Percentiles rank a stretch among this genome's conserved stretches.
phyloP scores from a whole-genome alignment of 2,113 vertebrate genomes.

The Lasiurus borealis region DNA sequence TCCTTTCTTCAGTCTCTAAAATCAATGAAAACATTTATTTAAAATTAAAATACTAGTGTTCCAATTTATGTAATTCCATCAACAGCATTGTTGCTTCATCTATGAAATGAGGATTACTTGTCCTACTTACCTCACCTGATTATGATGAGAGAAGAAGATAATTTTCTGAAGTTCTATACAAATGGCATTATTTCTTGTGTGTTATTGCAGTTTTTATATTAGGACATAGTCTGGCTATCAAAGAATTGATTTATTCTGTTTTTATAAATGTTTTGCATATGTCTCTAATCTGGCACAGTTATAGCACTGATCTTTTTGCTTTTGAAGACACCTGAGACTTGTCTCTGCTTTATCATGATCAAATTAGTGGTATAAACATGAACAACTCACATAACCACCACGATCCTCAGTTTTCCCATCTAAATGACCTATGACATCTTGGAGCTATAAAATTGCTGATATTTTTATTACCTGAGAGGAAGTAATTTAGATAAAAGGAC shows the following conservation, averaged over 20 bases:
- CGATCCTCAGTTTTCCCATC: not conserved
- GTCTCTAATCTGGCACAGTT: not conserved
- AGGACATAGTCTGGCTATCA: not conserved
- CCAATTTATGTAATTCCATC: not conserved
- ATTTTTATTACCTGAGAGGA: conserved; percentile 36
- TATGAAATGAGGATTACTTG: conserved; percentile 34
- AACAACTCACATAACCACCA: not conserved
- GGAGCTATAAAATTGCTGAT: not conserved
- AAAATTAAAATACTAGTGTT: not conserved
- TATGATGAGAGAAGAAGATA: not conserved
- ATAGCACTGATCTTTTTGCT: not conserved
- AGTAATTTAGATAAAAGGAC: conserved; percentile 23
- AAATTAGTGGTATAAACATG: not conserved
- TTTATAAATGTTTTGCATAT: not conserved
- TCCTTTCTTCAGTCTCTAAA: too few species aligned
- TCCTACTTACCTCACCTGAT: not conserved
- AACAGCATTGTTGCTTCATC: not conserved
- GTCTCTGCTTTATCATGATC: not conserved
- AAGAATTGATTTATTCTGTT: not conserved
- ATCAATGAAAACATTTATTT: too few species aligned
- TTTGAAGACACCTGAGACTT: not conserved
- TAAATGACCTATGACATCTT: not conserved
- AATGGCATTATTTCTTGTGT: not conserved
- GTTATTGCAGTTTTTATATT: conserved; percentile 7
- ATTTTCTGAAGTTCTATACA: not conserved